phyloP scores from a whole-genome alignment of 2,113 vertebrate species.

The Chionomys nivalis region DNA sequence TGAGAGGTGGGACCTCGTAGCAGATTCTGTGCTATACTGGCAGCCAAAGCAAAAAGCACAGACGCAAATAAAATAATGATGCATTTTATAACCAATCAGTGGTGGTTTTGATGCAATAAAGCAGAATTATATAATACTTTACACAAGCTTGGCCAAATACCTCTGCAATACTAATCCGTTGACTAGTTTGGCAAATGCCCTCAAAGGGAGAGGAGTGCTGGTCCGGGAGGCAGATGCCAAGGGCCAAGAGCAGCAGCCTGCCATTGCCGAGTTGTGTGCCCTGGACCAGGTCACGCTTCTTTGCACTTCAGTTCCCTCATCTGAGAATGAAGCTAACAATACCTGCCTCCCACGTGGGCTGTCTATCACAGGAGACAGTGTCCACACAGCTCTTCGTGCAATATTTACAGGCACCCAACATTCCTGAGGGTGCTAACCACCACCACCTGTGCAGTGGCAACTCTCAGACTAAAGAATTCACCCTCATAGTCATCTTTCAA shows the following conservation, averaged over 20 bases:
- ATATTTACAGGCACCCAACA: not conserved
- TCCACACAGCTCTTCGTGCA: not conserved
- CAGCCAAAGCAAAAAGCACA: not conserved
- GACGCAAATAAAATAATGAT: not conserved
- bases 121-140: not conserved
- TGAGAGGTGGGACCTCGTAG: not conserved
- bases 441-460: not conserved
- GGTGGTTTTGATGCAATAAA: not conserved
- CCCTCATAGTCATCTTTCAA: not conserved
- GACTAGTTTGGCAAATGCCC: not conserved
- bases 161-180: not conserved
- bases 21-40: not conserved
- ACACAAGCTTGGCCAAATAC: not conserved
- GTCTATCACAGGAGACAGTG: not conserved
- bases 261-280: not conserved
- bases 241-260: too few species aligned
- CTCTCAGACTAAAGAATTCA: not conserved
- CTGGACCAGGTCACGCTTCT: not conserved
- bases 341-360: not conserved
- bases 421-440: not conserved
- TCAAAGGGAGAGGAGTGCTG: not conserved
- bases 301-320: not conserved
- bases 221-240: not conserved
- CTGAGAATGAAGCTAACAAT: not conserved
- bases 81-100: not conserved